A percentile compares a stretch with the other conserved stretches of the same genome.
These are phyloP conservation scores for Oreochromis mossambicus DNA, from an alignment of 2,797 vertebrate species.

Conservation along the genomic window DNA sequence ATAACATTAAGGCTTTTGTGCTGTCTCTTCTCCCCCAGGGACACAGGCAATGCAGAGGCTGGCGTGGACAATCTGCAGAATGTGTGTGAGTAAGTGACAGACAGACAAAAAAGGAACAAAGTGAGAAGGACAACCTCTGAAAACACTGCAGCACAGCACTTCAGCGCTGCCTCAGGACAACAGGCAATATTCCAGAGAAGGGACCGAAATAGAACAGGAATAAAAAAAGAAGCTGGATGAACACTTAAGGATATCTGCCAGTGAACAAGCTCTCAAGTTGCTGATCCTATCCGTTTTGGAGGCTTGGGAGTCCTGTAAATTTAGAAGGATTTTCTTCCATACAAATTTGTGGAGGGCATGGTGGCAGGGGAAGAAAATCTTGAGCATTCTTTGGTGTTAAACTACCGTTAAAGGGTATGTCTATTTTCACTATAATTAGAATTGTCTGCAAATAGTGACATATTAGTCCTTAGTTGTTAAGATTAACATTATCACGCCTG, in stretches of 20 bases:
- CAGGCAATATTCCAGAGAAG: conserved; percentile 10
- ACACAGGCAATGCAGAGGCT: not conserved
- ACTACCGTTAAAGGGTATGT: not conserved
- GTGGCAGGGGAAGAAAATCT: not conserved
- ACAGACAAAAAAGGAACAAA: conserved; percentile 29
- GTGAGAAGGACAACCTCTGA: conserved; percentile 31
- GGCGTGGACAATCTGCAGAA: conserved; percentile 17
- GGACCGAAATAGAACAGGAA: conserved; percentile 2
- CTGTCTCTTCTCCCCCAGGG: not conserved
- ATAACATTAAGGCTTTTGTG: not conserved
- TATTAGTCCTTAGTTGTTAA: not conserved
- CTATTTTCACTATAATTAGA: not conserved
- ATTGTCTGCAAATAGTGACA: not conserved
- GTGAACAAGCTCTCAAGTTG: not conserved
- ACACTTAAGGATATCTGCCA: not conserved
- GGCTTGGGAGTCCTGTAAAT: not conserved
- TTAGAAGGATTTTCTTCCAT: not conserved
- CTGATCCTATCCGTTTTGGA: not conserved
- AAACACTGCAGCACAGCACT: conserved; percentile 12
- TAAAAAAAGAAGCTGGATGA: not conserved
- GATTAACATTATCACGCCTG: not conserved
- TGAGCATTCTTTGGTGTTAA: not conserved
- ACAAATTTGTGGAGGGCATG: not conserved
- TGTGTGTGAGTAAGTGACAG: conserved; percentile 14
- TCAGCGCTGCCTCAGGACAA: conserved; percentile 11